Conservation (phyloP, 2,113 vertebrate species). For the Colinus virginianus region DNA sequence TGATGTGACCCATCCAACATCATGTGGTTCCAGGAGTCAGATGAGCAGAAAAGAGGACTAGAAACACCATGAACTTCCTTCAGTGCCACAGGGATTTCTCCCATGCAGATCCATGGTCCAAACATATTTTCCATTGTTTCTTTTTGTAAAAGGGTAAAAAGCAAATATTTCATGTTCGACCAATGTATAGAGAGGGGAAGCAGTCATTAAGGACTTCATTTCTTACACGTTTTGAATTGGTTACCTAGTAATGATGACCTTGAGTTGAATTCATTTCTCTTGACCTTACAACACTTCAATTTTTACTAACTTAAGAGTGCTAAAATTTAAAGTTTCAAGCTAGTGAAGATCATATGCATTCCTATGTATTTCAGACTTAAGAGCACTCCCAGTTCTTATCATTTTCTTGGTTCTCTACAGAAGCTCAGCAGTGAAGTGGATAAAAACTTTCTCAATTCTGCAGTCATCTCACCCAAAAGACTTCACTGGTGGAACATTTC, state of each 20-base stretch:
- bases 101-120: background rate
- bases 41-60: background rate
- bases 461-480: fast-evolving
- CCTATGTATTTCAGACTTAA: background rate
- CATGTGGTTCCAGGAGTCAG: background rate
- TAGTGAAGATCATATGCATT: background rate
- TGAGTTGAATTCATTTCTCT: background rate
- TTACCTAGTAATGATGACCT: background rate
- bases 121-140: background rate
- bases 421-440: background rate
- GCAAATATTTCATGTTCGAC: background rate
- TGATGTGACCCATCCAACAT: background rate
- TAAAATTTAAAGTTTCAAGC: background rate
- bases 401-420: background rate
- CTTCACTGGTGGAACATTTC: background rate
- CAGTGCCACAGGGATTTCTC: background rate
- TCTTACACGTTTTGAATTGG: background rate
- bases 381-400: background rate
- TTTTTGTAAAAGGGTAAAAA: background rate
- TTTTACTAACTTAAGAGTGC: background rate
- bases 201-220: background rate
- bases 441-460: background rate
- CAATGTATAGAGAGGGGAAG: background rate
- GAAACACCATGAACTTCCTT: background rate
- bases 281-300: background rate